Evolutionary conservation across 2,888 invertebrate genomes (phyloP), one percentile per base, ranked within the genome.

Genomic region (Eupeodes latifasciatus): DNA sequence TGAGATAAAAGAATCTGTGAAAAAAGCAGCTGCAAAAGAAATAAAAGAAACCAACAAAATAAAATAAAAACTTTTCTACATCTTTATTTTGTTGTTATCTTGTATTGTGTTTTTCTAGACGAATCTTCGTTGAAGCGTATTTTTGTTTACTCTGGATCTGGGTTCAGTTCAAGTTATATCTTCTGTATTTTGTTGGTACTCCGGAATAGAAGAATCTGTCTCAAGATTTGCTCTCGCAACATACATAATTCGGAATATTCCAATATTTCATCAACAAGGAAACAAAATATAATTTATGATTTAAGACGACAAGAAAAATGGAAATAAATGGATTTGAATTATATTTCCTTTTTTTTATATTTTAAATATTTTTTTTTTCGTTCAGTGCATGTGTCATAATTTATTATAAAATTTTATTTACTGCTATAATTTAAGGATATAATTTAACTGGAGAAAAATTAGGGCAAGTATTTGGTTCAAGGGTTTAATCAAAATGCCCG

Each of bases 21-120:
- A 67, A 67, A 34, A n/a, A 67, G n/a, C 66, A 67, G 66, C 66
- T 67, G 66, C 27, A 47, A 67, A 67, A 19, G 19, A 64, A 47
- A 47, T 10, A n/a, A 62, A 2, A 27, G 5, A 34, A 27, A 57
- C 4, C 11, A 57, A 9, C 34, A n/a, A n/a, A 62, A 57, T 4
- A n/a, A 62, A 12, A 57, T 5, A 27, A 9, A 61, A 34, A 69
- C 53, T 69, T 53, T 49, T 49, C 5, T 34, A 49, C n/a, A 36
- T 40, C 11, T 51, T 53, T 49, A 67, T 51, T 67, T 69, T 36
- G 67, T 7, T 64, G 36, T 34, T 14, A 2, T 19, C 4, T 55
- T 55, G 40, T 40, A 9, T 40, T 40, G 40, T 40, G 9, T 34
- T 51, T 36, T 69, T 55, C 53, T 16, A 53, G 53, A 4, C 40